Evolutionary conservation across 2,113 vertebrate genomes (phyloP).

Genomic region (Salvator merianae): DNA sequence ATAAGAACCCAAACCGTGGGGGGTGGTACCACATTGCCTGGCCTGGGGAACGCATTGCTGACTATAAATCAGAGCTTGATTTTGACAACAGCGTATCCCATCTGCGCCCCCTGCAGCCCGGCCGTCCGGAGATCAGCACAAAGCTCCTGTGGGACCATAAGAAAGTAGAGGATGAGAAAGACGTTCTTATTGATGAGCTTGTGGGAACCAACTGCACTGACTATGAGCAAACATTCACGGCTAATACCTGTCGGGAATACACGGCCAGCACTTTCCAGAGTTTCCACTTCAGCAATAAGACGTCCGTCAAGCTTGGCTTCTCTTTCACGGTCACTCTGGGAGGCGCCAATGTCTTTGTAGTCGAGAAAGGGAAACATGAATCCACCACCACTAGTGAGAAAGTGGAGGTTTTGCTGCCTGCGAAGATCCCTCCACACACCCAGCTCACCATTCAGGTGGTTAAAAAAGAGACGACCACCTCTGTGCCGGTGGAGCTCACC

Average conservation of each 20-base stretch:
- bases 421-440: slow-evolving; percentile 48
- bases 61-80: slow-evolving; percentile 56
- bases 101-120: slow-evolving; percentile 45
- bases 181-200: slow-evolving; percentile 67
- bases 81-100: slow-evolving; percentile 64
- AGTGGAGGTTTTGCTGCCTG: slow-evolving; percentile 60
- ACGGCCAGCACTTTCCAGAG: slow-evolving; percentile 58
- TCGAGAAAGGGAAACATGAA: slow-evolving; percentile 64
- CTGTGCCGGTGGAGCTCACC: slow-evolving; percentile 60
- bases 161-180: slow-evolving; percentile 58
- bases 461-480: slow-evolving; percentile 56
- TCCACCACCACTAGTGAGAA: slow-evolving; percentile 53
- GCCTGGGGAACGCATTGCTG: slow-evolving; percentile 23
- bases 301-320: slow-evolving; percentile 57
- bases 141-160: slow-evolving; percentile 64
- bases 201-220: slow-evolving; percentile 63
- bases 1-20: slow-evolving; percentile 44
- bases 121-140: slow-evolving; percentile 38
- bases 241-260: slow-evolving; percentile 68
- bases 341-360: slow-evolving; percentile 55
- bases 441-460: slow-evolving; percentile 59
- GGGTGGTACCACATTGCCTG: slow-evolving; percentile 67
- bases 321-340: slow-evolving; percentile 59
- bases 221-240: slow-evolving; percentile 50
- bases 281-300: slow-evolving; percentile 66